Base-by-base conservation (phyloP, 2,888 invertebrate species). In the Lysandra coridon region DNA sequence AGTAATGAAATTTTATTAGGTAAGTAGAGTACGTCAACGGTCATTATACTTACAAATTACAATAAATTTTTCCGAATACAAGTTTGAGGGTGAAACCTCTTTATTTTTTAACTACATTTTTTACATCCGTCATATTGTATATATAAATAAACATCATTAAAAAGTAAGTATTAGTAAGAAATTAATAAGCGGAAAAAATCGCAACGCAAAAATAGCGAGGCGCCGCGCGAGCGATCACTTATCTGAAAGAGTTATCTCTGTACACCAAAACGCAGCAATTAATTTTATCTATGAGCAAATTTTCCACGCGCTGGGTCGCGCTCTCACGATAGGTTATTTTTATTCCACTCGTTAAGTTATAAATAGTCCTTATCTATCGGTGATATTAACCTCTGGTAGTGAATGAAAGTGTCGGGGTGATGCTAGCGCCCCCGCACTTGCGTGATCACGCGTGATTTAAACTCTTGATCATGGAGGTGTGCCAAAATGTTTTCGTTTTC, bases 291-390 rank as follows among this genome's bases (percentile, higher is more conserved):
- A 37, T 37, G 69, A 33, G 17, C 69, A 37, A 69, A 69, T 37
- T 69, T 69, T 69, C 69, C 69, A 69, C 69, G 69, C 33, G 33
- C 33, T 33, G 33, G 69, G 33, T 69, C 33, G 33, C 14, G 33
- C 14, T 14, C 33, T 69, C 12, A 14, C 69, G 64, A 30, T 30
- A 69, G 33, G 69, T 69, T 69, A 69, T 69, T 69, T 69, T 69
- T 69, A 69, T 69, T 69, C 33, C 69, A 69, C 69, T 69, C 33
- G 17, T 69, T 69, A 69, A 33, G 14, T 33, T 69, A 69, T 33
- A 33, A 69, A 33, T 69, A 69, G 33, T 69, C 5, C 5, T 37
- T 69, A 69, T 69, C 69, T 69, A 37, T 69, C 33, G 69, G 69
- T 33, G 30, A 69, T 33, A 69, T 69, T 69, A 69, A 69, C 69